Evolutionary conservation across 2,797 vertebrate genomes (phyloP), one percentile per base, ranked within the genome.

Genomic region (Cynodonichthys magdalenae): DNA sequence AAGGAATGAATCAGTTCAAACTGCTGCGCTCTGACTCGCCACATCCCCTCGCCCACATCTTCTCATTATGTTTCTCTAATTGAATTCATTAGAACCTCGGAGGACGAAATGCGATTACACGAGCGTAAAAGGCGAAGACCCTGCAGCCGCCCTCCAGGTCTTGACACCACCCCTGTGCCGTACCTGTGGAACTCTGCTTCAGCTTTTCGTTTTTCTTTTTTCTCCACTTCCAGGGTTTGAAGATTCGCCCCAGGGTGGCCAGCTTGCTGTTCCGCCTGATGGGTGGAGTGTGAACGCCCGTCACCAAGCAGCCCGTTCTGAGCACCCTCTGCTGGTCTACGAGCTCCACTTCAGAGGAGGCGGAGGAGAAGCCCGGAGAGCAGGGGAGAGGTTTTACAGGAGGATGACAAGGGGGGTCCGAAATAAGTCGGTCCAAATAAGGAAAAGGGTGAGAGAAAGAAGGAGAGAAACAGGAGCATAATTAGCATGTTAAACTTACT

Each of bases 191-290:
- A 75, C 91, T 92, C 78, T 93, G 92, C 90, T 98, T 98, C 57
- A 98, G 89, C 57, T 99, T 99, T 63, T 99, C 97, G 0, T 93
- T 97, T 94, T 97, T 99, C 95, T 98, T 98, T 96, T 99, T 98
- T 88, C 97, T 89, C 97, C 97, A 99, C 67, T 99, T 99, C 97
- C 97, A 99, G 0, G 97, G 97, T 77, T 97, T 97, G 92, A 99
- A 98, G 90, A 98, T 96, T 83, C 97, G 94, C 47, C 97, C 97
- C 86, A 99, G 88, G 0, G 95, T 96, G 67, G 97, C 96, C 91
- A 98, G 94, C 79, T 97, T 98, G 93, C 97, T 97, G 91, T 95
- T 96, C 55, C 96, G 95, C 79, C 96, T 92, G 83, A 95, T 96
- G 59, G 97, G 96, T 3, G 97, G 96, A 56, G 96, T 98, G 85